Evolutionary conservation across 2,888 invertebrate genomes (phyloP).

Genomic region (Ferdinandea cuprea): DNA sequence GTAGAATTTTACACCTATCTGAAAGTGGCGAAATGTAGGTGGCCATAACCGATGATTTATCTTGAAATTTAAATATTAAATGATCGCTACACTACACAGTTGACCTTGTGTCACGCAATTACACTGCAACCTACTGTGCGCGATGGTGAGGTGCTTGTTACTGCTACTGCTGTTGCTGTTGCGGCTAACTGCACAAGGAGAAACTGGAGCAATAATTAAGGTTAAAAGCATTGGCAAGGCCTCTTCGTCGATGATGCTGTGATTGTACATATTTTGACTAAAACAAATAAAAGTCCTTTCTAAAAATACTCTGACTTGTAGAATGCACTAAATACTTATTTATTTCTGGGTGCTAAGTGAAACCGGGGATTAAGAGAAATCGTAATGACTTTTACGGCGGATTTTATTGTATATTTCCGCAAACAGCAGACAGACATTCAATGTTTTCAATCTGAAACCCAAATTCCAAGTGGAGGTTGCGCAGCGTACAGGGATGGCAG

Average conservation of each 20-base stretch:
- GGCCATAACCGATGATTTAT: slow-evolving; percentile 73
- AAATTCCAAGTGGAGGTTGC: no score
- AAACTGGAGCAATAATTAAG: slow-evolving; percentile 74
- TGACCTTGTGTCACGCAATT: slow-evolving; percentile 74
- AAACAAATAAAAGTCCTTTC: slow-evolving; percentile 53
- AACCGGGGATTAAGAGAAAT: slow-evolving; percentile 28
- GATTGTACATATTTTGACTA: slow-evolving; percentile 10
- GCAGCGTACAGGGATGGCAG: no score
- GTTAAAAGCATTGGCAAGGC: slow-evolving; percentile 72
- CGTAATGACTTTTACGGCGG: neutral
- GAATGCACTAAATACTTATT: neutral
- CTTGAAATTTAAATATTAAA: slow-evolving; percentile 73
- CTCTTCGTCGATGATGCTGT: slow-evolving; percentile 42
- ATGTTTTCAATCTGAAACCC: no score
- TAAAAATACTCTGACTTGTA: slow-evolving; percentile 41
- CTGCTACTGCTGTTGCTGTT: slow-evolving; percentile 18
- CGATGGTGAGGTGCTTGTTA: no score
- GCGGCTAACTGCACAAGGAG: slow-evolving; percentile 14
- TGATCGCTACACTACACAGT: slow-evolving; percentile 68
- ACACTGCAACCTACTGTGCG: neutral
- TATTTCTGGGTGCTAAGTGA: slow-evolving; percentile 22
- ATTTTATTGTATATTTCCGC: neutral
- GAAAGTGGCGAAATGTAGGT: slow-evolving; percentile 59
- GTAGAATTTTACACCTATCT: slow-evolving; percentile 55
- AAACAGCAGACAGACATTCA: no score